These are phyloP conservation scores for Eulemur rubriventer DNA, from an alignment of 2,797 vertebrate species.

Conservation along the genomic window DNA sequence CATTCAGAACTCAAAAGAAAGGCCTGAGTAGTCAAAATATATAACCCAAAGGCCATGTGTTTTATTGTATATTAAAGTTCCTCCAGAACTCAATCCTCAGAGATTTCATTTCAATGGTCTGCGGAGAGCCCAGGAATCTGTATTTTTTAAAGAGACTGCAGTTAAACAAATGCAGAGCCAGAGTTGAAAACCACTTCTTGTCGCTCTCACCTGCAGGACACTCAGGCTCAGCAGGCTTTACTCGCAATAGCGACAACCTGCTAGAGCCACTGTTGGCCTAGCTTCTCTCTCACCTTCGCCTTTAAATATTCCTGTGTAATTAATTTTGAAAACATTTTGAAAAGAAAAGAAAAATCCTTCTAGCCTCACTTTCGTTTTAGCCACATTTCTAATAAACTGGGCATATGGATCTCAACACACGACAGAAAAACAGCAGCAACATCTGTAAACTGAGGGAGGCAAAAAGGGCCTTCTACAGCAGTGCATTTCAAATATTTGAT, in stretches of 20 bases:
- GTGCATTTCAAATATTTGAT: neutral
- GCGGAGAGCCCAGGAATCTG: accelerated
- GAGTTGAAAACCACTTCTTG: neutral
- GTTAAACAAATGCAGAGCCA: neutral
- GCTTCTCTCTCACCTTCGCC: neutral
- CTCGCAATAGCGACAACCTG: neutral
- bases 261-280: neutral
- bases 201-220: neutral
- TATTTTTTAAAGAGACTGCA: neutral
- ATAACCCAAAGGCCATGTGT: neutral
- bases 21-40: neutral
- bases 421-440: neutral
- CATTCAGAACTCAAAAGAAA: neutral
- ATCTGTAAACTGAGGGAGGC: neutral
- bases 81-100: neutral
- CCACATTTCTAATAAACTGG: neutral
- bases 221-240: neutral
- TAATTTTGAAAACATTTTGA: neutral
- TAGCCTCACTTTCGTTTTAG: neutral
- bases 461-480: neutral
- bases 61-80: neutral
- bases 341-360: neutral
- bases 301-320: neutral
- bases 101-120: neutral
- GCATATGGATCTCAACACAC: neutral